Base-by-base conservation (phyloP, 2,113 vertebrate species). In the Thamnaconus septentrionalis region DNA sequence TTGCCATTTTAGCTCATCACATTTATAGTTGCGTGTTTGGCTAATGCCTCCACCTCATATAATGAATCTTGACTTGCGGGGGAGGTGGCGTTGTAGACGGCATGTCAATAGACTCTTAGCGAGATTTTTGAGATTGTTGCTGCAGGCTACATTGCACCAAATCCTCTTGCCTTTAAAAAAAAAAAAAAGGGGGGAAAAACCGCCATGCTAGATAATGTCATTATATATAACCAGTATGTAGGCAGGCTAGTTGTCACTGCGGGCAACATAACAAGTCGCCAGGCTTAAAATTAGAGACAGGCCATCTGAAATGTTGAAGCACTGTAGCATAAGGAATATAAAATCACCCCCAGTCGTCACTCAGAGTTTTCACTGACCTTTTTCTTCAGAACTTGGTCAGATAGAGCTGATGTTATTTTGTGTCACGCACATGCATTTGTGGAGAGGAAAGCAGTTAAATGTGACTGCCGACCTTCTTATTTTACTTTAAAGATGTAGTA, bases 1-100 rank as follows among this genome's bases (percentile, higher is more conserved):
- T 43, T 56, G 62, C 53, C 39, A 64, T 78, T 69, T 78, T 64
- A 75, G 64, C 60, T 49, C 39, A 71, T 73, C 52, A 71, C 73
- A 77, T 76, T 75, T 77, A 77, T 74, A 85, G 71, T 75, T 66
- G 55, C 44, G 64, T 53, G 49, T 71, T 75, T 75, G 6, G 54
- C 58, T 53, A 48, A 53, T 10, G 53, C 61, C 62, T 31, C 41
- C 31, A 6, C 68, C n/a, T 56, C 8, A 56, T 79, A 59, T 41
- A 67, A 71, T 12, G 5, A 48, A 70, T 54, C 18, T 40, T 51
- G 46, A 68, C 47, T 57, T 46, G 39, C 52, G 58, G 45, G 53
- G 41, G 64, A 53, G 44, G 45, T 31, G 18, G 18, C 1, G 18
- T 31, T 31, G 59, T 47, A 6, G 42, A 70, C 52, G 76, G 62